Percentiles rank a stretch among this genome's conserved stretches.
Conservation (phyloP, 2,113 vertebrate species). For the Corythoichthys intestinalis region DNA sequence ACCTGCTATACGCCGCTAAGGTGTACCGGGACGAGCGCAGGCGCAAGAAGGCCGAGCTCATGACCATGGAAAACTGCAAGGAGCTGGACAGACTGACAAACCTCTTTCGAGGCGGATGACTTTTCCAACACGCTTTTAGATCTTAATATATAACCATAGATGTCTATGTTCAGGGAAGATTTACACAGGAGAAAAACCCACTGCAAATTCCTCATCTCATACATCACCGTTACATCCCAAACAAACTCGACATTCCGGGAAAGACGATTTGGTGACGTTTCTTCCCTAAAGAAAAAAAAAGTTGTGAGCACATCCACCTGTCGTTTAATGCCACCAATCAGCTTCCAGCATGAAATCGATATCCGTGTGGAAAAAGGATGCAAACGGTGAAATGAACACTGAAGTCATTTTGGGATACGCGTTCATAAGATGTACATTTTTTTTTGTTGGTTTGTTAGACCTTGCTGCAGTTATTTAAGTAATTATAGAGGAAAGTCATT, state of each 20-base stretch:
- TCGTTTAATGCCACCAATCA: slow-evolving; percentile 25
- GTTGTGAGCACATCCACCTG: slow-evolving; percentile 26
- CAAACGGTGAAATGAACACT: background rate
- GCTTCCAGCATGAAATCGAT: slow-evolving; percentile 30
- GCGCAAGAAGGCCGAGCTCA: slow-evolving; percentile 87
- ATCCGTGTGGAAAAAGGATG: slow-evolving; percentile 11
- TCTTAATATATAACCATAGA: slow-evolving; percentile 57
- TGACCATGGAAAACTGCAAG: slow-evolving; percentile 96
- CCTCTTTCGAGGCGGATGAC: slow-evolving; percentile 88
- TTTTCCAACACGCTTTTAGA: slow-evolving; percentile 45
- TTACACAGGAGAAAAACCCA: slow-evolving; percentile 52
- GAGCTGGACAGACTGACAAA: slow-evolving; percentile 90
- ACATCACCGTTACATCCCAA: slow-evolving; percentile 25
- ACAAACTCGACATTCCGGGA: slow-evolving; percentile 36
- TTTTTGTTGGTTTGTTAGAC: slow-evolving; percentile 67
- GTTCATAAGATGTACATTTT: slow-evolving; percentile 67
- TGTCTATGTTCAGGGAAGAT: slow-evolving; percentile 59
- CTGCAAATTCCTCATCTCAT: slow-evolving; percentile 22
- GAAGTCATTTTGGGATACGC: slow-evolving; percentile 30
- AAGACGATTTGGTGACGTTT: background rate
- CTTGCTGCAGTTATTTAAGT: slow-evolving; percentile 68
- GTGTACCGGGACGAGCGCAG: slow-evolving; percentile 92
- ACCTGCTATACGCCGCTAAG: slow-evolving; percentile 91
- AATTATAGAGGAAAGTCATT: slow-evolving; percentile 60
- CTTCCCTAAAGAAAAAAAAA: slow-evolving; percentile 8